Base-by-base conservation (phyloP, 2,888 invertebrate species). In the Lomographa bimaculata region DNA sequence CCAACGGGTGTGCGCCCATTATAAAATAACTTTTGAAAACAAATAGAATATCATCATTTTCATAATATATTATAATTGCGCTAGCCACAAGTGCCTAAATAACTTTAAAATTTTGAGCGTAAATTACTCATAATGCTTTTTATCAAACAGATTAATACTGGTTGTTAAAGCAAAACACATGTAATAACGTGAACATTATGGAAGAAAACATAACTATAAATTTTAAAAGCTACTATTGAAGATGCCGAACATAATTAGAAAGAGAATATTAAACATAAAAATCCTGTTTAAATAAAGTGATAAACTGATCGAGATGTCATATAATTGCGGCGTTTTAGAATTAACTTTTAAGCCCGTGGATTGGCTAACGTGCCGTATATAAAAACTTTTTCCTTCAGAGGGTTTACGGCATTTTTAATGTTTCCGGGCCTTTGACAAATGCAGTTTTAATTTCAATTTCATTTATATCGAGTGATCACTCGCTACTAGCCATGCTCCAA, bases 401-500 rank as follows among this genome's bases (percentile, higher is more conserved):
- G 23, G 28, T 34, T 33, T 40, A 40, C 28, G 29, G 7, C 34
- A 28, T 21, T 23, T 40, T 40, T 40, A 34, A 40, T 40, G 40
- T 16, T 12, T 24, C 23, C 19, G 18, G 34, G 19, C 40, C 28
- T 40, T 28, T 28, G 9, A 18, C 28, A 24, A 9, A 23, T 24
- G 19, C 40, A 34, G 34, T 24, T 40, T 24, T 20, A 26, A 11
- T 25, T 17, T 9, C 30, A 19, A 25, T 4, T 8, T 14, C 18
- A 10, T 18, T 12, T 19, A 17, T 23, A 23, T n/a, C 33, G 18
- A 23, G 7, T 8, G 14, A 26, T 17, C 27, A 10, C 25, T n/a
- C n/a, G n/a, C n/a, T n/a, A n/a, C n/a, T n/a, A n/a, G n/a, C n/a
- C n/a, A n/a, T n/a, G n/a, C n/a, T n/a, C n/a, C n/a, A n/a, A n/a